Evolutionary conservation across 2,797 vertebrate genomes (phyloP), one percentile per base, ranked within the genome.

Genomic region (Chrosomus eos): DNA sequence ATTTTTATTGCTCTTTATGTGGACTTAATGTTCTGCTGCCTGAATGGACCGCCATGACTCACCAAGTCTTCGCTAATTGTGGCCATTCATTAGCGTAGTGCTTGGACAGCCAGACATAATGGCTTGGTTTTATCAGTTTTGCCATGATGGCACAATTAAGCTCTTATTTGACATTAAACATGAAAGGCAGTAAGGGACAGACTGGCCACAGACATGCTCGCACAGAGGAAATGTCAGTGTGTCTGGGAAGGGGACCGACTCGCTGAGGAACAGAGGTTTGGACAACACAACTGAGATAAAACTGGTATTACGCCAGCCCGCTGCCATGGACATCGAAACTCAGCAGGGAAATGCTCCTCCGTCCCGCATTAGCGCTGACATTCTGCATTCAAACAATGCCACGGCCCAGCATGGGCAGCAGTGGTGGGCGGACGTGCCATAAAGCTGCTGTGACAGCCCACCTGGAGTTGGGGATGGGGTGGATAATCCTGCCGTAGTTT

Each of bases 81-180:
- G 13, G 80, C 75, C 75, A 68, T 85, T 78, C n/a, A 75, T 82
- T 82, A 85, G 62, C 14, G 45, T 64, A 66, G 72, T 60, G 26
- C 80, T 62, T 72, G 83, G 36, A 85, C 80, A 80, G 87, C 80
- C 76, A 76, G 74, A 80, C 53, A 75, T 82, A 88, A 85, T 80
- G 80, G 80, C 40, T 48, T 51, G 78, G 53, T 85, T 80, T 85
- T 74, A 75, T 79, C 78, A 81, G 23, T 74, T 81, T 81, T 84
- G 82, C 78, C 82, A 86, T 71, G 72, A 86, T 82, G 85, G 85
- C 48, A 82, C 80, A 86, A 82, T 86, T 86, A 82, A 79, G 85
- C 64, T 76, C 71, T 77, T 86, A 72, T 77, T 84, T 81, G 87
- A 84, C 77, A 84, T 81, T 84, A 84, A 86, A 81, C 78, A 83